Conservation (phyloP, 1,140 invertebrate genomes). For the Theocolax elegans region DNA sequence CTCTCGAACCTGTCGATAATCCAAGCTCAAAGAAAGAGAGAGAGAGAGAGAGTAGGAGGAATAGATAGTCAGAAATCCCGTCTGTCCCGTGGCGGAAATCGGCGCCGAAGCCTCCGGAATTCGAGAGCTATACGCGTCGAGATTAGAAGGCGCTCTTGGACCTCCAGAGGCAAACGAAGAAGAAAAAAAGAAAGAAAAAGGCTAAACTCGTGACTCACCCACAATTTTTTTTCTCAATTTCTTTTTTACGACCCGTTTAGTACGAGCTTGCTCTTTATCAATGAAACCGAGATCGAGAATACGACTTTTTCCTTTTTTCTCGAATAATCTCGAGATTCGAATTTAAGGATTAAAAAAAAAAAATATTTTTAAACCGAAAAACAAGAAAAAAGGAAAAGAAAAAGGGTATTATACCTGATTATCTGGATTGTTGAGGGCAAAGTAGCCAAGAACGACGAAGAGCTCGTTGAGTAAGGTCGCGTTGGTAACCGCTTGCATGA, state of each 20-base stretch:
- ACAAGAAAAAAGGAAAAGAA: no score
- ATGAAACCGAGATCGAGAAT: neutral
- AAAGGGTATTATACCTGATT: conserved; percentile 76
- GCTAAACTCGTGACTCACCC: conserved; percentile 16
- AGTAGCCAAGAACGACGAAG: conserved; percentile 83
- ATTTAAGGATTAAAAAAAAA: no score
- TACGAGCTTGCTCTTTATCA: conserved; percentile 33
- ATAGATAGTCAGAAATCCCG: no score
- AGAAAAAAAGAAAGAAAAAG: conserved; percentile 6
- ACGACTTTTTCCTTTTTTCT: neutral
- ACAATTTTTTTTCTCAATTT: neutral
- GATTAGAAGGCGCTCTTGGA: conserved; percentile 23
- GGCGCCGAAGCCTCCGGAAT: conserved; percentile 32
- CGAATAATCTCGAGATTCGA: neutral
- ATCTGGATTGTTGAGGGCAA: conserved; percentile 80
- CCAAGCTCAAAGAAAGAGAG: no score
- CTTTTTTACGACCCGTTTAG: conserved; percentile 36
- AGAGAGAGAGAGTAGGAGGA: neutral
- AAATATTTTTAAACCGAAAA: no score
- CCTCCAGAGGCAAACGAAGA: neutral
- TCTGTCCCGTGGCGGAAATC: no score
- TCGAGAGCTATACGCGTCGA: conserved; percentile 13
- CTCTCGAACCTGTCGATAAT: no score
- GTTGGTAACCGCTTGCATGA: conserved; percentile 47
- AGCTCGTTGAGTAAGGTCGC: conserved; percentile 77